These are phyloP conservation scores for Lithophane semibrunnea DNA, from an alignment of 2,888 invertebrate species.

Conservation along the genomic window DNA sequence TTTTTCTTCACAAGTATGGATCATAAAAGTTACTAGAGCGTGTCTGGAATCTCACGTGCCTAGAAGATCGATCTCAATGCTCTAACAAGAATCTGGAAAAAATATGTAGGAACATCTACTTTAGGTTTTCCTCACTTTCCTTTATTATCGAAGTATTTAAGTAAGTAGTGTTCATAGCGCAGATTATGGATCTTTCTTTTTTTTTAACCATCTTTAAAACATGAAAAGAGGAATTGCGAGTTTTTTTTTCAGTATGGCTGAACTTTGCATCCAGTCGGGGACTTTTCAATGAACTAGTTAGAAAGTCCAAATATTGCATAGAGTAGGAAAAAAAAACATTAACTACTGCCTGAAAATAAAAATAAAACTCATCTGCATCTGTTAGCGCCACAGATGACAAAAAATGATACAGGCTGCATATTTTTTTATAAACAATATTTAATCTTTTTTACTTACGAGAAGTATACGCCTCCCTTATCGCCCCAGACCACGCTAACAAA, in stretches of 20 bases:
- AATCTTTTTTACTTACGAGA: neutral
- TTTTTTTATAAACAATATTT: neutral
- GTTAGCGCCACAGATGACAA: neutral
- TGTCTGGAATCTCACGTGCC: constrained; percentile 14
- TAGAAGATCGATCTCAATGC: neutral
- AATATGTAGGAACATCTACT: neutral
- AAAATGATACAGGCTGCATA: neutral
- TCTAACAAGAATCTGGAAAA: neutral
- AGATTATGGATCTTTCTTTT: neutral
- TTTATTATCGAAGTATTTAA: neutral
- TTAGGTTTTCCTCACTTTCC: neutral
- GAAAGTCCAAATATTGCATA: neutral
- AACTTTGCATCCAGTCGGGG: neutral
- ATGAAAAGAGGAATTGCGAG: neutral
- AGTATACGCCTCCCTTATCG: neutral
- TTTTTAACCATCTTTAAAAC: neutral
- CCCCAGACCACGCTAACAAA: neutral
- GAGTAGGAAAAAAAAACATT: neutral
- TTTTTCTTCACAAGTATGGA: constrained; percentile 14
- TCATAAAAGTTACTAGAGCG: constrained; percentile 31
- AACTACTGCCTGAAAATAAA: neutral
- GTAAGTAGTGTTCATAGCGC: neutral
- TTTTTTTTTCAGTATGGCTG: neutral
- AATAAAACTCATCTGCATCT: neutral
- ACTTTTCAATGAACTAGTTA: neutral